Conservation (phyloP, 2,888 invertebrate species). For the Amphipyra tragopoginis region DNA sequence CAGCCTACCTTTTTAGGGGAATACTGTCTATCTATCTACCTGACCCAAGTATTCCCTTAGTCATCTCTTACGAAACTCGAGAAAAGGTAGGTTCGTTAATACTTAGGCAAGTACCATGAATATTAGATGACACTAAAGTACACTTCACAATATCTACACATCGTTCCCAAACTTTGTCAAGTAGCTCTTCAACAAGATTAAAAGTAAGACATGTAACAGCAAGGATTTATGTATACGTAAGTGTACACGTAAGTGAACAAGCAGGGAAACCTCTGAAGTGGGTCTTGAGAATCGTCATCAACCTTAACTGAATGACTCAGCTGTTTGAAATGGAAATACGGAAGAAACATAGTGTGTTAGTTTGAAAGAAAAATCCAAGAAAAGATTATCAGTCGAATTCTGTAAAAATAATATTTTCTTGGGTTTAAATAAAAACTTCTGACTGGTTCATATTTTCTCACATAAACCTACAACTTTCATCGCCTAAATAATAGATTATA, state of each 20-base stretch:
- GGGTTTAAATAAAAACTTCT: too few species aligned
- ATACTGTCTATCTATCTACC: neutral
- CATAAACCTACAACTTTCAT: too few species aligned
- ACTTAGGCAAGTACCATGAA: neutral
- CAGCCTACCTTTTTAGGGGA: neutral
- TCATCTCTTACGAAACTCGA: neutral
- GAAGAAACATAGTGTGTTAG: neutral
- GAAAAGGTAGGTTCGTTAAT: neutral
- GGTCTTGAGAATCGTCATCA: conserved; percentile 22
- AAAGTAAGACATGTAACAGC: conserved; percentile 9
- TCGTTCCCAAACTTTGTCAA: conserved; percentile 1
- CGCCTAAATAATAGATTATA: too few species aligned
- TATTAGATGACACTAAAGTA: neutral
- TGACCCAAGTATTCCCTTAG: neutral
- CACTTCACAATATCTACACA: neutral
- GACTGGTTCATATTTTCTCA: too few species aligned
- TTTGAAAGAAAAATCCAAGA: neutral
- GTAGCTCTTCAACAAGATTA: conserved; percentile 18
- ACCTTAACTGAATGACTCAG: conserved; percentile 14
- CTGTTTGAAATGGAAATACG: neutral
- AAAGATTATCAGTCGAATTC: neutral
- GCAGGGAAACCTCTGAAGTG: conserved; percentile 38
- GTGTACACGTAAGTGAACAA: conserved; percentile 12
- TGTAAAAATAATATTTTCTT: too few species aligned
- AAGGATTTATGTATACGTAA: conserved; percentile 24